These are phyloP conservation scores for Hanleya hanleyi DNA, from an alignment of 2,888 invertebrate species.

Conservation along the genomic window DNA sequence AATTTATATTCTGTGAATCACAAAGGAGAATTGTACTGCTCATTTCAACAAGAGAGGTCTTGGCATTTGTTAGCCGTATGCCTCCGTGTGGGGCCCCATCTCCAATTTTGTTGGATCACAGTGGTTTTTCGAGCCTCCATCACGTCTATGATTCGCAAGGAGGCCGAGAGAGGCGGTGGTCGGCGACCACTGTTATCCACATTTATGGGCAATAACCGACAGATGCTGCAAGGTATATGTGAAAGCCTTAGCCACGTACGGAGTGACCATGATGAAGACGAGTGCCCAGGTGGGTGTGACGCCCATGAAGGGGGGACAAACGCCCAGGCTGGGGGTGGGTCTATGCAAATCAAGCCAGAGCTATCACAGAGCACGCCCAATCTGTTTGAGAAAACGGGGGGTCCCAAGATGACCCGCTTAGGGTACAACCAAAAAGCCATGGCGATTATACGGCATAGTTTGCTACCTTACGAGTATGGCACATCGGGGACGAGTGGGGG, in stretches of 20 bases:
- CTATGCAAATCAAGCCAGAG: conserved; percentile 31
- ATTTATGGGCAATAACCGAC: conserved; percentile 59
- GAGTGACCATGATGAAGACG: conserved; percentile 31
- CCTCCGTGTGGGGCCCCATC: background rate
- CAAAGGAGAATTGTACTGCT: too few relatives aligned
- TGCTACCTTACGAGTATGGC: conserved; percentile 85
- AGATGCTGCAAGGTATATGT: conserved; percentile 62
- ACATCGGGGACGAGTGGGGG: conserved; percentile 32
- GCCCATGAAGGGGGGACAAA: conserved; percentile 10
- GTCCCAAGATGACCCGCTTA: conserved; percentile 30
- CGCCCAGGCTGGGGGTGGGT: conserved; percentile 15
- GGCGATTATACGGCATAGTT: conserved; percentile 88
- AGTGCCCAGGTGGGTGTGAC: background rate
- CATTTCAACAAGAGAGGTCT: too few relatives aligned
- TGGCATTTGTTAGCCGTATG: too few relatives aligned
- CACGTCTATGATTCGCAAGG: conserved; percentile 41
- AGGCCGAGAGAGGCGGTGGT: conserved; percentile 19
- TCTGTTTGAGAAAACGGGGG: conserved; percentile 34
- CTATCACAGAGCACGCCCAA: conserved; percentile 48
- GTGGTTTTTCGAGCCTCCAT: background rate
- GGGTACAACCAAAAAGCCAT: conserved; percentile 88
- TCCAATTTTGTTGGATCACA: background rate
- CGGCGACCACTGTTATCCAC: conserved; percentile 53
- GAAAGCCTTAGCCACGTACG: conserved; percentile 61
- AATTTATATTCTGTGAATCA: too few relatives aligned